Evolutionary conservation across 2,113 vertebrate genomes (phyloP).

Genomic region (Lipotes vexillifer): DNA sequence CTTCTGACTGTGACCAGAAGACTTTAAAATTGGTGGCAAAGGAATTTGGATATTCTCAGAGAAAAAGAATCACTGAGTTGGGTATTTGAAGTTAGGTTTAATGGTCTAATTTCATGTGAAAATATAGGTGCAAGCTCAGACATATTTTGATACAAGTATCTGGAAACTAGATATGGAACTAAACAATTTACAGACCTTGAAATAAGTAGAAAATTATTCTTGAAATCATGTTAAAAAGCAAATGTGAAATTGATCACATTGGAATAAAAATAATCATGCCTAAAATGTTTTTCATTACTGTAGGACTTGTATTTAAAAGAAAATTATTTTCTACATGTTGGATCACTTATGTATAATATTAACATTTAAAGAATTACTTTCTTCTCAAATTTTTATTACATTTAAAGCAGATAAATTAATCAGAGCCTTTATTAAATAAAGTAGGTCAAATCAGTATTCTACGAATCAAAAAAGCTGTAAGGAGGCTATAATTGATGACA

Average conservation of each 20-base stretch:
- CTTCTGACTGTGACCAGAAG: conserved; percentile 10
- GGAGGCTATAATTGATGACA: not conserved
- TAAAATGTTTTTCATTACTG: conserved; percentile 20
- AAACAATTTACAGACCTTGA: conserved; percentile 47
- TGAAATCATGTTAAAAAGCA: conserved; percentile 34
- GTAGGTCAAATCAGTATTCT: not conserved
- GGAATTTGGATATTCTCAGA: conserved; percentile 31
- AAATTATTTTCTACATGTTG: conserved; percentile 34
- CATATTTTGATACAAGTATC: conserved; percentile 60
- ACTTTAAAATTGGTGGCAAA: conserved; percentile 60
- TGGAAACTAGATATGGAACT: conserved; percentile 53
- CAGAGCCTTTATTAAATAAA: not conserved
- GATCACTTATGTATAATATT: not conserved
- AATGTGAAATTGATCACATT: conserved; percentile 47
- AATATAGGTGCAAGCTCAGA: conserved; percentile 60
- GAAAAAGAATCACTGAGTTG: conserved; percentile 1
- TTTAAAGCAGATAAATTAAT: conserved; percentile 13
- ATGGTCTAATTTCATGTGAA: conserved; percentile 58
- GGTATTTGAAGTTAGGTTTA: conserved; percentile 24
- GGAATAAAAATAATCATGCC: conserved; percentile 53
- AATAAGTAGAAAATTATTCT: conserved; percentile 56
- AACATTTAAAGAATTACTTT: conserved; percentile 26
- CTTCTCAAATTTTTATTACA: not conserved
- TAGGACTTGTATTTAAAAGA: conserved; percentile 38
- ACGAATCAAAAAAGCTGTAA: not conserved